phyloP scores from a whole-genome alignment of 2,113 vertebrate genomes.

The Cebus imitator region DNA sequence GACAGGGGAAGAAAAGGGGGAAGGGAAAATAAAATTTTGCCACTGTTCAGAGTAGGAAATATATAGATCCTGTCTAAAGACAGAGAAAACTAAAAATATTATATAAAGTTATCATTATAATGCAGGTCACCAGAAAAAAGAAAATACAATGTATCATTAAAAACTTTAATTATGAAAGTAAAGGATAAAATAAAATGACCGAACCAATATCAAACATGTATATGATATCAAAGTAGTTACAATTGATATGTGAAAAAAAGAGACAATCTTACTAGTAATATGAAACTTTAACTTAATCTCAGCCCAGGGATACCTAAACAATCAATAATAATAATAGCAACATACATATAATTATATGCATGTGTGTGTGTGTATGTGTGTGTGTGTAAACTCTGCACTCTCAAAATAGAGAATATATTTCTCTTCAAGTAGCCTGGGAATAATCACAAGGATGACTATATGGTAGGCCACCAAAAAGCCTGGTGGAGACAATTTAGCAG shows the following conservation, averaged over 20 bases:
- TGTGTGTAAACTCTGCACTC: not conserved
- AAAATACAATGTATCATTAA: not conserved
- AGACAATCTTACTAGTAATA: not conserved
- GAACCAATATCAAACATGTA: not conserved
- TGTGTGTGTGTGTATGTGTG: too few relatives aligned
- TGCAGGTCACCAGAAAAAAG: not conserved
- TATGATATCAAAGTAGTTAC: not conserved
- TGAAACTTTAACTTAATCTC: not conserved
- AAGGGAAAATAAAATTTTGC: not conserved
- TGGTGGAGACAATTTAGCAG: not conserved
- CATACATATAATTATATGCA: not conserved
- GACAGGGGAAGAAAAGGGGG: not conserved
- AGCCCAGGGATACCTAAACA: not conserved
- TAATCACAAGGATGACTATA: not conserved
- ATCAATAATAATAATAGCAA: not conserved
- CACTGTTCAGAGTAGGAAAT: not conserved
- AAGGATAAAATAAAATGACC: not conserved
- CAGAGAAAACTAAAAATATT: not conserved
- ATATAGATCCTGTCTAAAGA: not conserved
- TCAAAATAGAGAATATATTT: not conserved
- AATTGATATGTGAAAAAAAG: not conserved
- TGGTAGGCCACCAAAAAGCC: not conserved
- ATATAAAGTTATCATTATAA: not conserved
- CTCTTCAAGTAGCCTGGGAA: not conserved
- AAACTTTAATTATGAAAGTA: not conserved